Evolutionary conservation across 2,888 invertebrate genomes (phyloP).

Genomic region (Drosophila falleni): DNA sequence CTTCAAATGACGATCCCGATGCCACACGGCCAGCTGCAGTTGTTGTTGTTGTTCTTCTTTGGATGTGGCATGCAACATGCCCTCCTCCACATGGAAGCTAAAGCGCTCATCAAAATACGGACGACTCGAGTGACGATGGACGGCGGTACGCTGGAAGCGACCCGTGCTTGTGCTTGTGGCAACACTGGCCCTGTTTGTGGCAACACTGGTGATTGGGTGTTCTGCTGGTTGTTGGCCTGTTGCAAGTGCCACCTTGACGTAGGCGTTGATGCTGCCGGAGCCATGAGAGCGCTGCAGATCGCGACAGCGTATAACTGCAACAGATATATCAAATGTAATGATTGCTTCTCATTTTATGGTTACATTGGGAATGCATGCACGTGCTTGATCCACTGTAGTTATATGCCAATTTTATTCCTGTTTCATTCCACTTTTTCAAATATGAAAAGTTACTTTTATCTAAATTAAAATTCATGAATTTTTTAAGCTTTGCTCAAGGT

Average conservation of each 20-base stretch:
- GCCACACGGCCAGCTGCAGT: conserved; percentile 94
- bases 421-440: too few species aligned
- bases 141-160: conserved; percentile 91
- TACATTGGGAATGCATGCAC: background rate
- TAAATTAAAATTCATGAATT: too few species aligned
- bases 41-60: conserved; percentile 65
- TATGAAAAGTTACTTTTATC: too few species aligned
- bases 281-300: conserved; percentile 90
- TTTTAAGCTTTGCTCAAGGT: too few species aligned
- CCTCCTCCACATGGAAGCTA: conserved; percentile 86
- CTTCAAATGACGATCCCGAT: conserved; percentile 93
- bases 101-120: conserved; percentile 93
- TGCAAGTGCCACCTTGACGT: conserved; percentile 67
- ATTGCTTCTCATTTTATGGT: background rate
- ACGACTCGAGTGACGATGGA: conserved; percentile 91
- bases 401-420: too few species aligned
- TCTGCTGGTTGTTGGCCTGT: conserved; percentile 22
- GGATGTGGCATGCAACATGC: conserved; percentile 20
- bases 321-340: background rate
- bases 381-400: background rate
- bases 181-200: conserved; percentile 4
- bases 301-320: conserved; percentile 91
- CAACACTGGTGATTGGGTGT: conserved; percentile 3
- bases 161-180: conserved; percentile 15
- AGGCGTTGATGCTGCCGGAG: conserved; percentile 89